These are phyloP conservation scores for Platycercus adscitus DNA, from an alignment of 2,113 vertebrate genomes.

Conservation along the genomic window DNA sequence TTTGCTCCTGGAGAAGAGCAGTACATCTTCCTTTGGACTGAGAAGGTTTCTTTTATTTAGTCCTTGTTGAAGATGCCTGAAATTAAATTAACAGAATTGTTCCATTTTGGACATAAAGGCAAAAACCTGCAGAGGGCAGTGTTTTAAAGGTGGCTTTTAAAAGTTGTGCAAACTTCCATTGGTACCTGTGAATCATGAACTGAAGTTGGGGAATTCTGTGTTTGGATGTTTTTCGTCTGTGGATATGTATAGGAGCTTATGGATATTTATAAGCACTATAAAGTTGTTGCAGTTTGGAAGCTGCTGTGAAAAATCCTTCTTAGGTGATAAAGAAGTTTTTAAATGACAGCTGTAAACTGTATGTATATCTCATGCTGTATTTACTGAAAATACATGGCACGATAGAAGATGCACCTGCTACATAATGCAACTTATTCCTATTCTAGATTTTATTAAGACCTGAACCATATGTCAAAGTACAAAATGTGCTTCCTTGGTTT, in stretches of 20 bases:
- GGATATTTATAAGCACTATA: not conserved
- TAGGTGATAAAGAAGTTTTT: not conserved
- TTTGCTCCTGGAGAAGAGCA: not conserved
- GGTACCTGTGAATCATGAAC: accelerated
- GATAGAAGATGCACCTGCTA: not conserved
- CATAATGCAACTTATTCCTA: not conserved
- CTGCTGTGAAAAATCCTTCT: not conserved
- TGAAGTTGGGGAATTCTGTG: not conserved
- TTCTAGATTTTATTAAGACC: not conserved
- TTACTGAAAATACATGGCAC: not conserved
- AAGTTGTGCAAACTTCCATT: not conserved
- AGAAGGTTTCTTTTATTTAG: not conserved
- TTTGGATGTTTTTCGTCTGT: accelerated
- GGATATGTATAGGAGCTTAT: not conserved
- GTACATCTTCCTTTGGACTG: not conserved
- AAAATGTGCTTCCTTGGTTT: not conserved
- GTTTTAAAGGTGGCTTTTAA: not conserved
- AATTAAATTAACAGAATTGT: not conserved
- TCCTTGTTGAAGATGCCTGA: not conserved
- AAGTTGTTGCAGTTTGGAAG: not conserved
- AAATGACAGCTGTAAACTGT: not conserved
- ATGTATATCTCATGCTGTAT: not conserved
- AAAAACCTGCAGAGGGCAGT: slow-evolving; percentile 7
- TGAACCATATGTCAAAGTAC: not conserved
- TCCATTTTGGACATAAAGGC: not conserved